Conservation (phyloP, 2,113 vertebrate species). For the Pachyramphus minor region DNA sequence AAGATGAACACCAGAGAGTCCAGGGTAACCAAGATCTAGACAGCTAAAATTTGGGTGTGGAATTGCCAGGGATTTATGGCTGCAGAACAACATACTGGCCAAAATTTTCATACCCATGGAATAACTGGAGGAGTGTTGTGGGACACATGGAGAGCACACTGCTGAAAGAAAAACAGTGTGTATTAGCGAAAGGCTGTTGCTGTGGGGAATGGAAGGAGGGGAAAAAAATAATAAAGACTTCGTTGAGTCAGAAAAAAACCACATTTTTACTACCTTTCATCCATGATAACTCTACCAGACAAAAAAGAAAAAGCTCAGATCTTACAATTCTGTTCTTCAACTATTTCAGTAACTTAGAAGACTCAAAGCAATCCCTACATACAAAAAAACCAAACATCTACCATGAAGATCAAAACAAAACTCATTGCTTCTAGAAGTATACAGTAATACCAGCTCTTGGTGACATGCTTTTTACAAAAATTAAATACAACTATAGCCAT, state of each 20-base stretch:
- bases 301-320: background rate
- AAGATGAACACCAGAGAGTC: background rate
- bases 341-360: background rate
- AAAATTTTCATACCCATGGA: background rate
- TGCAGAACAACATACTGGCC: background rate
- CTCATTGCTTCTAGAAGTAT: background rate
- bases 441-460: background rate
- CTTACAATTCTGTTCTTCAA: background rate
- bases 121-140: background rate
- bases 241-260: background rate
- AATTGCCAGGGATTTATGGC: background rate
- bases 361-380: background rate
- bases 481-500: background rate
- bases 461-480: background rate
- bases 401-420: background rate
- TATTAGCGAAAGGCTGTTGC: background rate
- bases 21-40: background rate
- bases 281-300: background rate
- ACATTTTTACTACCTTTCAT: background rate
- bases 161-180: background rate
- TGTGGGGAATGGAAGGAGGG: background rate
- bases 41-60: background rate
- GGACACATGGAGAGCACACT: background rate
- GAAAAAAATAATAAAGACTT: accelerated
- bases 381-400: no score